Conservation (phyloP, 2,797 vertebrate species). For the Anisognathus igniventris region DNA sequence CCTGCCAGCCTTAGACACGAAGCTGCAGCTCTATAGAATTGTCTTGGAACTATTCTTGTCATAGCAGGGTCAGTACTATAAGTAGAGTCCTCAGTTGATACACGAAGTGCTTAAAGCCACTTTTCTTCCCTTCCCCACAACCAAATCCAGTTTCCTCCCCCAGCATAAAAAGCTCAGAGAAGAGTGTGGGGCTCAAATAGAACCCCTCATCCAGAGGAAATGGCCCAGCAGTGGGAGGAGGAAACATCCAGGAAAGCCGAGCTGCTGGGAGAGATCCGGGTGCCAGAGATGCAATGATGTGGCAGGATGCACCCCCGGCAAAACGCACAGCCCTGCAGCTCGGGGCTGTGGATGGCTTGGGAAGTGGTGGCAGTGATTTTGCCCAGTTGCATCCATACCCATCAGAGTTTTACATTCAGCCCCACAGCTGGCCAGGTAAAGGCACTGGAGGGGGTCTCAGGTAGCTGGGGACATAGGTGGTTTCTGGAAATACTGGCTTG, state of each 20-base stretch:
- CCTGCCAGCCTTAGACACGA: accelerated
- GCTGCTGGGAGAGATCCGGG: constrained; percentile 11
- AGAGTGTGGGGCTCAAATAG: accelerated
- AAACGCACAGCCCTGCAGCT: not conserved
- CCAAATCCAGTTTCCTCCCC: not conserved
- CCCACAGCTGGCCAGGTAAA: not conserved
- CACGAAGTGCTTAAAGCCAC: not conserved
- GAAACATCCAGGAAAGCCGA: constrained; percentile 12
- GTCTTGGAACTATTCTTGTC: not conserved
- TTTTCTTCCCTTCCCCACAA: not conserved
- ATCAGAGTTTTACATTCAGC: not conserved
- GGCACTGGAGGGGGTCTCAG: not conserved
- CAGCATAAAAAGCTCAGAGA: not conserved
- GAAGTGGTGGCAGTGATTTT: not conserved
- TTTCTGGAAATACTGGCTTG: not conserved
- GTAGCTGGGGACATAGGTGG: not conserved
- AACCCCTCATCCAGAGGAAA: not conserved
- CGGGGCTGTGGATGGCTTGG: accelerated
- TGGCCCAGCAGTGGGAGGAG: not conserved
- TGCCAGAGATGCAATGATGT: not conserved
- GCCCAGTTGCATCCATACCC: not conserved
- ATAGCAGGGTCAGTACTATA: accelerated
- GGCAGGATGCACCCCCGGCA: not conserved
- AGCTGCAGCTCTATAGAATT: not conserved
- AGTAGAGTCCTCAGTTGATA: not conserved